Percentiles rank a stretch among this genome's conserved stretches.
phyloP scores from a whole-genome alignment of 2,888 invertebrate genomes.

The Ecliptopera silaceata region DNA sequence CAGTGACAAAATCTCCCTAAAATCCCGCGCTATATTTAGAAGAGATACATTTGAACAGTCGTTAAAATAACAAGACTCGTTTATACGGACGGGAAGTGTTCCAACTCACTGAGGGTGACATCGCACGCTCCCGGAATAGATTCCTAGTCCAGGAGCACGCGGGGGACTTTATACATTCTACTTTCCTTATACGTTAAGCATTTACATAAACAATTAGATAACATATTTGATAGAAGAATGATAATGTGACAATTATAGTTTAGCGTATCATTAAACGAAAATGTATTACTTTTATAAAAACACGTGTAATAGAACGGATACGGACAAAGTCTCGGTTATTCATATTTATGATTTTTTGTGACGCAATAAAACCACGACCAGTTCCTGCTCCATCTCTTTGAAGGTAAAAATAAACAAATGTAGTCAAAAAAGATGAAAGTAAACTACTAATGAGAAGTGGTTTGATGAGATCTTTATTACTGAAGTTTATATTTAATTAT shows the following conservation, averaged over 20 bases:
- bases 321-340: too few relatives aligned
- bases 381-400: conserved; percentile 12
- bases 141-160: neutral
- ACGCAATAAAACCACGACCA: neutral
- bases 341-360: too few relatives aligned
- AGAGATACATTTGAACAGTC: conserved; percentile 17
- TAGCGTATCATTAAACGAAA: too few relatives aligned
- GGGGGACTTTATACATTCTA: neutral
- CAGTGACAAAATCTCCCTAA: neutral
- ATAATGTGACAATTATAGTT: too few relatives aligned
- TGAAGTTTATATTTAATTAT: neutral
- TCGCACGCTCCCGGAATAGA: conserved; percentile 10
- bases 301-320: too few relatives aligned
- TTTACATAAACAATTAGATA: too few relatives aligned
- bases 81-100: conserved; percentile 9
- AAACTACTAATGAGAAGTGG: conserved; percentile 23
- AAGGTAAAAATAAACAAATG: conserved; percentile 19
- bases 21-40: conserved; percentile 16
- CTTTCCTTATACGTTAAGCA: neutral
- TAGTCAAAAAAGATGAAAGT: conserved; percentile 20
- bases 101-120: neutral
- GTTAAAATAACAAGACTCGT: conserved; percentile 21
- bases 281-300: too few relatives aligned
- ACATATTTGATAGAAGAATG: too few relatives aligned
- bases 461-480: conserved; percentile 20